These are phyloP conservation scores for Drosophila ficusphila DNA, from an alignment of 1,140 invertebrate genomes.

Conservation along the genomic window DNA sequence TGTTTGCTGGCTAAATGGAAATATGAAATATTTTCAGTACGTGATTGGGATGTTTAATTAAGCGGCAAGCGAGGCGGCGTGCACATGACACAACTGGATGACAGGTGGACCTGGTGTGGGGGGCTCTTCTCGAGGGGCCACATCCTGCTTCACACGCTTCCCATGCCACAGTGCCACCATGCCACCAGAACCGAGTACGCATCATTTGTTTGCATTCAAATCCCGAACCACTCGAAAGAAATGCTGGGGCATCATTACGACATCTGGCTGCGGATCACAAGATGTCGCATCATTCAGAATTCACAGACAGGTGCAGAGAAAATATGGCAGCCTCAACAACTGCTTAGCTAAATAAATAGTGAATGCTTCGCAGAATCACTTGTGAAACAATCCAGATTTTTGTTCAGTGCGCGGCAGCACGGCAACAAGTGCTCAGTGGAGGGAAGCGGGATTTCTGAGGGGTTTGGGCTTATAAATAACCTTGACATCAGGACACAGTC, in stretches of 20 bases:
- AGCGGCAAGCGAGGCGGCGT: slow-evolving; percentile 24
- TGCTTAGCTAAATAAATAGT: no score
- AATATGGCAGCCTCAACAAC: neutral
- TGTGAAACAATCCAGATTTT: no score
- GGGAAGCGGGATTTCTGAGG: neutral
- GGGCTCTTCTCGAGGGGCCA: neutral
- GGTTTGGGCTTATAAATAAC: slow-evolving; percentile 62
- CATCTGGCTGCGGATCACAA: slow-evolving; percentile 9
- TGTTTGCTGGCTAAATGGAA: slow-evolving; percentile 47
- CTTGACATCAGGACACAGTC: slow-evolving; percentile 56
- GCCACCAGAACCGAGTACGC: slow-evolving; percentile 6
- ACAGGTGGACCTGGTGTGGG: slow-evolving; percentile 10
- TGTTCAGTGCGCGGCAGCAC: neutral
- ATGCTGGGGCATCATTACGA: slow-evolving; percentile 36
- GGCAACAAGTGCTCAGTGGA: slow-evolving; percentile 65
- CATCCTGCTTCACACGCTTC: slow-evolving; percentile 36
- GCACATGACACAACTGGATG: slow-evolving; percentile 30
- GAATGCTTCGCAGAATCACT: no score
- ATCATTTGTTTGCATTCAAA: slow-evolving; percentile 54
- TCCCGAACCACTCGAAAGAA: slow-evolving; percentile 29
- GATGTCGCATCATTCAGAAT: neutral
- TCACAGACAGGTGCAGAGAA: neutral
- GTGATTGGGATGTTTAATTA: slow-evolving; percentile 55
- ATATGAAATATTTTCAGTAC: slow-evolving; percentile 41
- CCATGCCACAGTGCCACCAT: slow-evolving; percentile 1